Base-by-base conservation (phyloP, 2,888 invertebrate genomes). In the Amiota communis region DNA sequence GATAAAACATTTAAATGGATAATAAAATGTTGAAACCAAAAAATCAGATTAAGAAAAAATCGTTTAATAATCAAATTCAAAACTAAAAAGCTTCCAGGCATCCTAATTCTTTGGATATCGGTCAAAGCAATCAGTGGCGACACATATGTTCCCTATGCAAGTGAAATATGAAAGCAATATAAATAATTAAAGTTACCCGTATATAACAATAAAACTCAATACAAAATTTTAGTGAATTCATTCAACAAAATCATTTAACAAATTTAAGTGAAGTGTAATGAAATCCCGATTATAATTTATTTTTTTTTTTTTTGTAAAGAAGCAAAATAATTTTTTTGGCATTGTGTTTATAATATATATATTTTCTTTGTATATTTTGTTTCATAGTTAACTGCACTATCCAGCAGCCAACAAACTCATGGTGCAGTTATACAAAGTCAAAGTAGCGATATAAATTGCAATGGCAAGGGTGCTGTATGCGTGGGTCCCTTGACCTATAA, bases 401-500 rank as follows among this genome's bases (percentile, higher is more conserved):
- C 83, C 70, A 80, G 75, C 46, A 81, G 81, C 67, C 86, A 85
- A 63, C 78, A 79, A 75, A 65, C 70, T 12, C 59, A 72, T 8
- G 56, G 59, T 13, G 57, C 68, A 48, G 73, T 77, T 17, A 61
- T n/a, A 46, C n/a, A 20, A 8, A 61, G 6, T 6, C 12, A 12
- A 1, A 81, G 73, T 72, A 69, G 77, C 57, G 77, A 74, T 53
- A 75, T 85, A 48, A 81, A 82, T 61, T 89, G 89, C 70, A 79
- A 82, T 76, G 89, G 89, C 4, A 85, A 83, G 70, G 48, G 73
- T 12, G 82, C 86, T 2, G 82, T 87, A 4, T 89, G 89, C 73
- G 86, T 89, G 13, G 88, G 88, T n/a, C 86, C 87, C 0, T 74
- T 85, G 0, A 84, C 80, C 72, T 89, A 86, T 70, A 84, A 86